These are phyloP conservation scores for Drosophila orosa DNA, from an alignment of 1,140 invertebrate genomes.

Conservation along the genomic window DNA sequence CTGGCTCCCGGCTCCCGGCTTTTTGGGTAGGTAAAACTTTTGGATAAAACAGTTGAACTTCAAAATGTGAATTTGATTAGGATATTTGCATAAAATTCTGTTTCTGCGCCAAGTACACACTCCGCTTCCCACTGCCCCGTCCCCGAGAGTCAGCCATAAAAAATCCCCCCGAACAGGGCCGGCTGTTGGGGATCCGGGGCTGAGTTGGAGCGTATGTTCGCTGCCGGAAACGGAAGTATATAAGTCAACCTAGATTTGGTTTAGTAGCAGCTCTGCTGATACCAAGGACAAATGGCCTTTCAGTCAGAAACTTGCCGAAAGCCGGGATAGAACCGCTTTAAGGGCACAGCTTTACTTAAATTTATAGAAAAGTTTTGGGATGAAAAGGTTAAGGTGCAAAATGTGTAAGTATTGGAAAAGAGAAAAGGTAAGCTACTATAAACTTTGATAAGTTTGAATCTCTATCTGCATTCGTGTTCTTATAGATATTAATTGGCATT, in stretches of 20 bases:
- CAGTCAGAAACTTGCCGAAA: conserved; percentile 51
- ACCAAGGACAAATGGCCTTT: conserved; percentile 54
- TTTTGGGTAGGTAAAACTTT: conserved; percentile 71
- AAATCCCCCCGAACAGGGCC: conserved; percentile 31
- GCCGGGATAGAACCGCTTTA: conserved; percentile 24
- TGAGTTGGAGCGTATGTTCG: conserved; percentile 47
- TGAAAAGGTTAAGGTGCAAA: background rate
- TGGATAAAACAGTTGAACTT: conserved; percentile 84
- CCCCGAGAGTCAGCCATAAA: conserved; percentile 25
- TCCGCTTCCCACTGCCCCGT: conserved; percentile 27
- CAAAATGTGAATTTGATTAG: conserved; percentile 84
- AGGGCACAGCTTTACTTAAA: conserved; percentile 19
- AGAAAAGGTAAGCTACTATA: background rate
- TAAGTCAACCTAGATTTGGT: conserved; percentile 56
- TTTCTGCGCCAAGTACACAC: conserved; percentile 76
- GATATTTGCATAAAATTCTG: conserved; percentile 84
- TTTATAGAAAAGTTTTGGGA: conserved; percentile 2
- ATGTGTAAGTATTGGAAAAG: background rate
- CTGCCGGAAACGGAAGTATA: conserved; percentile 54
- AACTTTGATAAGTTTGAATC: no score
- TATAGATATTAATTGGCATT: background rate
- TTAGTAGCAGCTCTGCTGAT: conserved; percentile 52
- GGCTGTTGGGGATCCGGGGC: conserved; percentile 8
- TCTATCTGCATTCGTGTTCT: background rate
- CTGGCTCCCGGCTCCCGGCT: conserved; percentile 4